Evolutionary conservation across 2,888 invertebrate genomes (phyloP).

Genomic region (Acleris cristana): DNA sequence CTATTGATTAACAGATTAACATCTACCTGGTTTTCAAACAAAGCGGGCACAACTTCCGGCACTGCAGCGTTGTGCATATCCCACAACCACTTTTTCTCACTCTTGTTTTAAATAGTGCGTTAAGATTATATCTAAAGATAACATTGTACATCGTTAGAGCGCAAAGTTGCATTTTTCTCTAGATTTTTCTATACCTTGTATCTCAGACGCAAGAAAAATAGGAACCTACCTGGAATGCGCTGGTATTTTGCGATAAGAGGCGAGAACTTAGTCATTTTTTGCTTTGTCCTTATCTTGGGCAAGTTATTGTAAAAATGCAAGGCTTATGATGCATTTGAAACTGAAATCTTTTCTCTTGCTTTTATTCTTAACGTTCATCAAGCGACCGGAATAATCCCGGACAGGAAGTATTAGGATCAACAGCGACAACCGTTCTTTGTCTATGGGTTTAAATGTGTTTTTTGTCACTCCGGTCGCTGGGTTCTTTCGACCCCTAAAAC

Average conservation of each 20-base stretch:
- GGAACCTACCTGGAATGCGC: constrained; percentile 48
- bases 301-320: constrained; percentile 52
- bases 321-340: constrained; percentile 50
- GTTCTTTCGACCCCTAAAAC: constrained; percentile 52
- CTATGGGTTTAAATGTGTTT: constrained; percentile 30
- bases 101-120: constrained; percentile 42
- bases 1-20: constrained; percentile 36
- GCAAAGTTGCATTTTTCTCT: constrained; percentile 36
- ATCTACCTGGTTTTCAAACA: constrained; percentile 33
- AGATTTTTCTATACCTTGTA: constrained; percentile 48
- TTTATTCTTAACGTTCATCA: constrained; percentile 12
- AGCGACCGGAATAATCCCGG: constrained; percentile 11
- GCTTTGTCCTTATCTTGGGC: constrained; percentile 51
- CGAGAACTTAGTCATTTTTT: constrained; percentile 52
- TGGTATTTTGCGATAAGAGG: constrained; percentile 53
- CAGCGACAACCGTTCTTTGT: constrained; percentile 27
- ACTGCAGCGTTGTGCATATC: constrained; percentile 28
- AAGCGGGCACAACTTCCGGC: constrained; percentile 34
- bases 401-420: constrained; percentile 34
- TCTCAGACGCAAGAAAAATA: constrained; percentile 57
- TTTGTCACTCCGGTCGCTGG: constrained; percentile 52
- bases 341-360: constrained; percentile 46
- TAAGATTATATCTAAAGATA: constrained; percentile 43
- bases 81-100: constrained; percentile 37
- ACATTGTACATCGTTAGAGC: constrained; percentile 39